Evolutionary conservation across 2,888 invertebrate genomes (phyloP).

Genomic region (Drosophila tripunctata): DNA sequence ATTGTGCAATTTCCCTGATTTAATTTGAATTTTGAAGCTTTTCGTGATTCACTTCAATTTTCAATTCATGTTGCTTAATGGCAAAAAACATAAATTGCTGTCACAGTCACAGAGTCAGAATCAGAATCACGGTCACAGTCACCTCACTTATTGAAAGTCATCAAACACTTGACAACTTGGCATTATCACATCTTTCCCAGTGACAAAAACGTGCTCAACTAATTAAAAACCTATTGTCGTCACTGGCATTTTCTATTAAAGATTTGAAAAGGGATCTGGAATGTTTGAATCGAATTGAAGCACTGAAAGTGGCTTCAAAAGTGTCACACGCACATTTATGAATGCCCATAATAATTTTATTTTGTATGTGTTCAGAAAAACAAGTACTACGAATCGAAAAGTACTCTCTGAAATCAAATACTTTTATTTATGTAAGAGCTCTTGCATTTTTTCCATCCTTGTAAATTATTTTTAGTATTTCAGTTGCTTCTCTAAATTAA

Average conservation of each 20-base stretch:
- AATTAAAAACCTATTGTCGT: slow-evolving; percentile 49
- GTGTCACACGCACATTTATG: slow-evolving; percentile 3
- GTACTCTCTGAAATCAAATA: background rate
- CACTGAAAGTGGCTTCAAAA: background rate
- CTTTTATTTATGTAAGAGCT: too few species aligned
- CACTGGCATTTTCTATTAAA: slow-evolving; percentile 11
- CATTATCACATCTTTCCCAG: slow-evolving; percentile 5
- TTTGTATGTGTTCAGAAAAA: background rate
- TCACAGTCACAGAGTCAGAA: background rate
- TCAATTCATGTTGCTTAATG: slow-evolving; percentile 12
- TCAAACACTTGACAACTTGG: slow-evolving; percentile 5
- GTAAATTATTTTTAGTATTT: too few species aligned
- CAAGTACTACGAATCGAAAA: background rate
- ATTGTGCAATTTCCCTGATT: slow-evolving; percentile 37
- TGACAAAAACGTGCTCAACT: slow-evolving; percentile 22
- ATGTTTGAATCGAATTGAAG: slow-evolving; percentile 2
- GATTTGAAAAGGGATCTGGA: slow-evolving; percentile 7
- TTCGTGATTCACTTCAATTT: slow-evolving; percentile 28
- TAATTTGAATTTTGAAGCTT: slow-evolving; percentile 32
- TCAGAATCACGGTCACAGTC: background rate
- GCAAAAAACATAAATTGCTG: slow-evolving; percentile 10
- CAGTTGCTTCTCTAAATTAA: too few species aligned
- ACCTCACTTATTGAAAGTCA: background rate
- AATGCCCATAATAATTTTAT: background rate
- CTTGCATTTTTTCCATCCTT: too few species aligned